Conservation (phyloP, 2,888 invertebrate genomes). For the Rhorus exstirpatorius region DNA sequence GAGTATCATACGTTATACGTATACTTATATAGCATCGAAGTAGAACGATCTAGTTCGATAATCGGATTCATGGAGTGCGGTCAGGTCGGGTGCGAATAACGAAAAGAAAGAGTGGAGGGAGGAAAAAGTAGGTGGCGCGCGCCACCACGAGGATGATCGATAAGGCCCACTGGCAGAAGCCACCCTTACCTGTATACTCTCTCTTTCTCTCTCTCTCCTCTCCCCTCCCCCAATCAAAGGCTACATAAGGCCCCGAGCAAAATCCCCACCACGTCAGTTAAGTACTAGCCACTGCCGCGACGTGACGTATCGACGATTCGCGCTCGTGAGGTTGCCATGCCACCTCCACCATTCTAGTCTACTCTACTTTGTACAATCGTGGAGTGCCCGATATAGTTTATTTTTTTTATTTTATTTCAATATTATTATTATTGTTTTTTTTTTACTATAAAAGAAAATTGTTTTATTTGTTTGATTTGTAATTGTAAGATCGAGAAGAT, state of each 20-base stretch:
- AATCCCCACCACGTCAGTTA: slow-evolving; percentile 82
- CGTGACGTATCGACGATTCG: slow-evolving; percentile 69
- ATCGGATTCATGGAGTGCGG: slow-evolving; percentile 64
- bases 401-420: slow-evolving; percentile 53
- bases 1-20: background rate
- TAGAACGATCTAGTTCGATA: background rate
- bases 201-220: slow-evolving; percentile 29
- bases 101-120: slow-evolving; percentile 55
- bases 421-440: slow-evolving; percentile 33
- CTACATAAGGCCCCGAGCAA: slow-evolving; percentile 83
- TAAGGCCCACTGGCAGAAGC: slow-evolving; percentile 50
- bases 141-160: slow-evolving; percentile 64
- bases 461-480: slow-evolving; percentile 9
- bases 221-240: slow-evolving; percentile 74
- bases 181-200: slow-evolving; percentile 53
- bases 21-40: slow-evolving; percentile 15
- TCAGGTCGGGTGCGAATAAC: slow-evolving; percentile 72
- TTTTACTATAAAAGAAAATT: slow-evolving; percentile 1
- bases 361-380: slow-evolving; percentile 63
- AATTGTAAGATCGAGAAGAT: slow-evolving; percentile 31
- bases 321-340: slow-evolving; percentile 71
- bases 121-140: slow-evolving; percentile 52
- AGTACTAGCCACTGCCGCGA: slow-evolving; percentile 79
- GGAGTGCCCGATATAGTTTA: slow-evolving; percentile 68
- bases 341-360: slow-evolving; percentile 71